Percentiles rank a stretch among this genome's conserved stretches.
Evolutionary conservation across 2,113 vertebrate species (phyloP).

Genomic region (Scomber japonicus): DNA sequence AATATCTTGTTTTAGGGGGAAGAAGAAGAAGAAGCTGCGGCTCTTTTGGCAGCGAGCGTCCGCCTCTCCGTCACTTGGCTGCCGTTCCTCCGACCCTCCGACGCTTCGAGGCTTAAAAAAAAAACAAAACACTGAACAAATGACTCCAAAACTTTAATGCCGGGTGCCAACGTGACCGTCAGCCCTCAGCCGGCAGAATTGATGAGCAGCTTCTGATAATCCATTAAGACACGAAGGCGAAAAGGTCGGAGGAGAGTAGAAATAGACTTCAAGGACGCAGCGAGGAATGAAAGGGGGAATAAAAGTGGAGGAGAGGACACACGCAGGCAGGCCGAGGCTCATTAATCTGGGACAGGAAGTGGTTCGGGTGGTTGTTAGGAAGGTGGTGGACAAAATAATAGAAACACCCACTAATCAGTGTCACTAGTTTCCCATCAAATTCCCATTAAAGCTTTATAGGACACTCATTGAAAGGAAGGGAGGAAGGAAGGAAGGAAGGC

Average conservation of each 20-base stretch:
- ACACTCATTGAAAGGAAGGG: too few relatives aligned
- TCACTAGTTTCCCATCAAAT: not conserved
- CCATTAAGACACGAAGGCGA: constrained; percentile 72
- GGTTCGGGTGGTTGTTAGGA: too few relatives aligned
- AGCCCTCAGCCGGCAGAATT: constrained; percentile 66
- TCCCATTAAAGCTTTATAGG: not conserved
- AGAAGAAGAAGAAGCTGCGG: not conserved
- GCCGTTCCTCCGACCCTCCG: not conserved
- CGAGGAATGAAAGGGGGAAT: constrained; percentile 13
- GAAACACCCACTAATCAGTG: constrained; percentile 16
- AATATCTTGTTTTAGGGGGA: constrained; percentile 74
- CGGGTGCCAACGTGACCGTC: constrained; percentile 67
- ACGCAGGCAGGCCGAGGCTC: constrained; percentile 36
- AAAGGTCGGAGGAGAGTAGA: constrained; percentile 65
- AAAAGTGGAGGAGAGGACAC: constrained; percentile 33
- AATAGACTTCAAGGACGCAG: constrained; percentile 80
- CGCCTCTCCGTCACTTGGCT: constrained; percentile 74
- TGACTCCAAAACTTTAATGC: constrained; percentile 66
- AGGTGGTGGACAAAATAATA: constrained; percentile 21
- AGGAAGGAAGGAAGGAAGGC: too few relatives aligned
- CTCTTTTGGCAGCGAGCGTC: constrained; percentile 64
- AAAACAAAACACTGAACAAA: constrained; percentile 54
- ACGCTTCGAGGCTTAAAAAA: too few relatives aligned
- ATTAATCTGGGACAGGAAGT: constrained; percentile 43
- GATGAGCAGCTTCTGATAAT: constrained; percentile 79